Evolutionary conservation across 2,113 vertebrate genomes (phyloP), one percentile per base, ranked within the genome.

Genomic region (Electrona antarctica): DNA sequence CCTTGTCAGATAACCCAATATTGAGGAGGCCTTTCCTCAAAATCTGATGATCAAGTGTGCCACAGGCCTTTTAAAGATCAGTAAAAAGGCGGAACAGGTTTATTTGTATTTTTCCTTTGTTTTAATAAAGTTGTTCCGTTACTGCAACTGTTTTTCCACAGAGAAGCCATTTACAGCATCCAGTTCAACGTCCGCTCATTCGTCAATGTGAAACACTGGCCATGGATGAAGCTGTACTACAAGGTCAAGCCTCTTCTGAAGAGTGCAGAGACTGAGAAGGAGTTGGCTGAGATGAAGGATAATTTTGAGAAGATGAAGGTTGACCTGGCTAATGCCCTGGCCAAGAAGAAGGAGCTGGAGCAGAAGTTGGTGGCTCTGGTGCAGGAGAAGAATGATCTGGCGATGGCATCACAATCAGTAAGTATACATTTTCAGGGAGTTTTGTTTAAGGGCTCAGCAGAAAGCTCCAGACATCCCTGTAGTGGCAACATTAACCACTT

Each of bases 211-310:
- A 97, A 97, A 81, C 91, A 92, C 2, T 97, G 96, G 96, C 93
- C 96, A 51, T 97, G 96, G 96, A 97, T 97, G 96, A 96, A 96
- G 77, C 74, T 97, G 4, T 97, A 96, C 86, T 97, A 96, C 85
- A 97, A 95, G 91, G 96, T 90, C n/a, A 91, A 91, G 62, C 90
- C 90, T 81, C 80, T 91, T 41, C 81, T 91, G 50, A 96, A 92
- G 90, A 96, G 93, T 0, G 95, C 95, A 0, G 95, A 97, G 78
- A 95, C 94, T 0, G 95, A 97, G 76, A 96, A 93, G 47, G 94
- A 94, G 69, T 92, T 94, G 82, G 93, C 90, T 3, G 83, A 87
- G 56, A 93, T 94, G 95, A 97, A 97, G 60, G 91, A 94, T 0
- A 90, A 94, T 54, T 95, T 95, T 71, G 76, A 89, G 59, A 95